A percentile compares a stretch with the other conserved stretches of the same genome.
These are phyloP conservation scores for Drosophila ezoana DNA, from an alignment of 2,888 invertebrate species.

Conservation along the genomic window DNA sequence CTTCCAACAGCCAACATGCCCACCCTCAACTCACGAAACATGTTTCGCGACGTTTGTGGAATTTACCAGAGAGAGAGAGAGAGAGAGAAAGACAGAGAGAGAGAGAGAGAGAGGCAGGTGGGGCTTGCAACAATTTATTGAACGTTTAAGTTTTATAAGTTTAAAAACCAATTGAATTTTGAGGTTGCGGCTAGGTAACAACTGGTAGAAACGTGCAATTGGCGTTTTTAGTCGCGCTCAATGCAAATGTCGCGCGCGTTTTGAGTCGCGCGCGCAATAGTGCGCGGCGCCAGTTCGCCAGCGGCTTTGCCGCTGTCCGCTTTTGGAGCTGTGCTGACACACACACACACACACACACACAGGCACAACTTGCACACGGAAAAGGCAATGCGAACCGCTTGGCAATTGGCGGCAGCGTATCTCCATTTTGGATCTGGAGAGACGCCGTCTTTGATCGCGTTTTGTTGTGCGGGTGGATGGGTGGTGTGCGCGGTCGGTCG, in stretches of 20 bases:
- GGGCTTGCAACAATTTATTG: slow-evolving; percentile 63
- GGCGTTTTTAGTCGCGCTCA: slow-evolving; percentile 45
- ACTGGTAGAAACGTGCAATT: slow-evolving; percentile 10
- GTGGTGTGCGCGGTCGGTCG: slow-evolving; percentile 18
- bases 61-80: slow-evolving; percentile 36
- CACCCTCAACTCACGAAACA: slow-evolving; percentile 39
- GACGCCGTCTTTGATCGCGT: slow-evolving; percentile 74
- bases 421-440: slow-evolving; percentile 58
- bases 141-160: slow-evolving; percentile 72
- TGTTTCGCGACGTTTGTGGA: slow-evolving; percentile 58
- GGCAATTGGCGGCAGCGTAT: slow-evolving; percentile 59
- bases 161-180: slow-evolving; percentile 75
- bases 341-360: slow-evolving; percentile 15
- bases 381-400: slow-evolving; percentile 64
- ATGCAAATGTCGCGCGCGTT: slow-evolving; percentile 55
- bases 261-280: slow-evolving; percentile 28
- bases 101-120: no score
- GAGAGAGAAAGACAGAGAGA: no score
- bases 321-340: slow-evolving; percentile 43
- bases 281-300: slow-evolving; percentile 38
- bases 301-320: slow-evolving; percentile 38
- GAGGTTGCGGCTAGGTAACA: slow-evolving; percentile 31
- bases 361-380: slow-evolving; percentile 24
- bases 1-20: neutral
- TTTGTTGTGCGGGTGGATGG: slow-evolving; percentile 66